These are phyloP conservation scores for Empis livida DNA, from an alignment of 2,888 invertebrate species.

Conservation along the genomic window DNA sequence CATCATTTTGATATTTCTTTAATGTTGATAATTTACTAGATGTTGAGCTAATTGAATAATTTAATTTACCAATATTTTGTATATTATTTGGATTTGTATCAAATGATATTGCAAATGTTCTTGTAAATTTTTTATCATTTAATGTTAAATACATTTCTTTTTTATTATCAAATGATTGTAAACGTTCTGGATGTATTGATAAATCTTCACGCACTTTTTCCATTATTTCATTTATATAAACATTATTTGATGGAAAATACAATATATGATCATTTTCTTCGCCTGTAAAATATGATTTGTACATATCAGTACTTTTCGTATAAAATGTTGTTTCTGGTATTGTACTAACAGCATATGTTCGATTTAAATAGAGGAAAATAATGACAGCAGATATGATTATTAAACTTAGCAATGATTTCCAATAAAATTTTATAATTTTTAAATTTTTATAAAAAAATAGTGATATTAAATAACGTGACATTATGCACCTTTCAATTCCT, in stretches of 20 bases:
- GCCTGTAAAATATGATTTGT: slow-evolving; percentile 17
- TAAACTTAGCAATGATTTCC: no score
- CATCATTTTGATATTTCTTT: slow-evolving; percentile 25
- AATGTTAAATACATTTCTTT: slow-evolving; percentile 19
- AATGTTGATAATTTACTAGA: slow-evolving; percentile 28
- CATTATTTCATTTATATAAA: slow-evolving; percentile 19
- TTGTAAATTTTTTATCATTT: slow-evolving; percentile 21
- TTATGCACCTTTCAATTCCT: no score
- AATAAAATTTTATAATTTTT: no score
- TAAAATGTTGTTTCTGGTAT: no score
- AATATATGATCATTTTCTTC: slow-evolving; percentile 22
- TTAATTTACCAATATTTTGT: slow-evolving; percentile 18
- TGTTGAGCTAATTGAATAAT: slow-evolving; percentile 40
- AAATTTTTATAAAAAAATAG: no score
- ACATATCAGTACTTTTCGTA: no score
- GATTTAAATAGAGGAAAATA: no score
- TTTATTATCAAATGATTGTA: slow-evolving; percentile 13
- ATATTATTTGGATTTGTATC: slow-evolving; percentile 13
- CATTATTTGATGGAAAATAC: slow-evolving; percentile 18
- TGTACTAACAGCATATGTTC: no score
- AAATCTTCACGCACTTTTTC: slow-evolving; percentile 21
- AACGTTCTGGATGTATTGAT: slow-evolving; percentile 14
- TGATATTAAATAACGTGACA: no score
- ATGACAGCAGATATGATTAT: no score
- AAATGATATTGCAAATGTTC: slow-evolving; percentile 24